Conservation (phyloP, 1,140 invertebrate species). For the Euura lappo region DNA sequence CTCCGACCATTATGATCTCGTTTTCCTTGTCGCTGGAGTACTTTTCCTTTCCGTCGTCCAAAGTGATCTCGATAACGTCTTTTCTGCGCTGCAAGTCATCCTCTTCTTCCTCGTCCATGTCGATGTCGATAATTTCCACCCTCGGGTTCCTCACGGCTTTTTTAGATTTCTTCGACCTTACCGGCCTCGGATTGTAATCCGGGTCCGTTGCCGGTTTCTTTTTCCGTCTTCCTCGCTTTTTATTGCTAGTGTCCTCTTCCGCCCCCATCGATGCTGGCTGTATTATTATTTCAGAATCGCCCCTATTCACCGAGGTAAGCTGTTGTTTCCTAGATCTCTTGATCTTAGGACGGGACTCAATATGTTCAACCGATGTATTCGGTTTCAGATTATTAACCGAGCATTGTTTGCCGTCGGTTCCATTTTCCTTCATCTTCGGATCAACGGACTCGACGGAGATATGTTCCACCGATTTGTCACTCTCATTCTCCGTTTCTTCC, state of each 20-base stretch:
- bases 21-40: slow-evolving; percentile 59
- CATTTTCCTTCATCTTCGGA: not conserved
- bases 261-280: slow-evolving; percentile 49
- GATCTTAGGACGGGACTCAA: slow-evolving; percentile 27
- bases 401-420: not conserved
- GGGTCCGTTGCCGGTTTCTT: slow-evolving; percentile 37
- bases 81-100: slow-evolving; percentile 19
- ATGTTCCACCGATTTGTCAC: not conserved
- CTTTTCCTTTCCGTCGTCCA: slow-evolving; percentile 53
- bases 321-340: slow-evolving; percentile 58
- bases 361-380: not conserved
- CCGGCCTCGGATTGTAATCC: slow-evolving; percentile 34
- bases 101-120: slow-evolving; percentile 48
- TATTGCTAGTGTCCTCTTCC: slow-evolving; percentile 39
- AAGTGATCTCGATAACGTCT: slow-evolving; percentile 47
- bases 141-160: slow-evolving; percentile 37
- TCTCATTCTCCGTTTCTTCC: not conserved
- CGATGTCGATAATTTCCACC: slow-evolving; percentile 56
- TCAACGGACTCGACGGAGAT: not conserved
- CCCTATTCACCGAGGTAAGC: slow-evolving; percentile 52
- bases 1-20: slow-evolving; percentile 55
- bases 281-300: slow-evolving; percentile 57
- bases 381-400: not conserved
- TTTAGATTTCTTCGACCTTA: slow-evolving; percentile 32
- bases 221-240: slow-evolving; percentile 44